Percentiles rank a stretch among this genome's conserved stretches.
Conservation (phyloP, 2,888 invertebrate species). For the Tenthredo livida region DNA sequence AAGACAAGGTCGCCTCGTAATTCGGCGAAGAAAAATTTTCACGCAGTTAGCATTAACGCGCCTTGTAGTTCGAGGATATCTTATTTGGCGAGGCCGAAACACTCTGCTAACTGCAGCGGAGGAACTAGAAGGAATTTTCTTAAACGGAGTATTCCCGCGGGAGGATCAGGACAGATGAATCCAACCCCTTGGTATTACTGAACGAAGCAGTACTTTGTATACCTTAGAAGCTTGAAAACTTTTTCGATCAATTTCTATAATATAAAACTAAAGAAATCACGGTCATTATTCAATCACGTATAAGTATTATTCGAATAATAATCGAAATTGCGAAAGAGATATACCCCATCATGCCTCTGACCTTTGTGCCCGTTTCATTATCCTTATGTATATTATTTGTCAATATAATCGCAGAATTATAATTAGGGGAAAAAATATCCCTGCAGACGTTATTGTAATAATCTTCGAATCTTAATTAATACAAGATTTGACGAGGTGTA, state of each 20-base stretch:
- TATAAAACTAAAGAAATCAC: neutral
- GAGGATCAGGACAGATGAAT: neutral
- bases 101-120: neutral
- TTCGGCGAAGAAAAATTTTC: neutral
- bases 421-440: neutral
- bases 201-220: neutral
- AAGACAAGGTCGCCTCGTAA: constrained; percentile 24
- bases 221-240: neutral
- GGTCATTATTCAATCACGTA: neutral
- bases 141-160: neutral
- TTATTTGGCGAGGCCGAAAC: constrained; percentile 47
- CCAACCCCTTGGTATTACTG: constrained; percentile 42
- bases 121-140: neutral
- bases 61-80: constrained; percentile 49
- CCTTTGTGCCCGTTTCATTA: neutral
- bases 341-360: neutral
- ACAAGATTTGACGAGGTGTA: too few species aligned
- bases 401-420: neutral
- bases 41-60: neutral
- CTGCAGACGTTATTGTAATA: neutral
- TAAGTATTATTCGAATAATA: neutral
- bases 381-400: neutral
- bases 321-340: constrained; percentile 4
- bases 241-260: neutral
- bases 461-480: neutral